Evolutionary conservation across 2,888 invertebrate genomes (phyloP).

Genomic region (Stenotaenia linearis): DNA sequence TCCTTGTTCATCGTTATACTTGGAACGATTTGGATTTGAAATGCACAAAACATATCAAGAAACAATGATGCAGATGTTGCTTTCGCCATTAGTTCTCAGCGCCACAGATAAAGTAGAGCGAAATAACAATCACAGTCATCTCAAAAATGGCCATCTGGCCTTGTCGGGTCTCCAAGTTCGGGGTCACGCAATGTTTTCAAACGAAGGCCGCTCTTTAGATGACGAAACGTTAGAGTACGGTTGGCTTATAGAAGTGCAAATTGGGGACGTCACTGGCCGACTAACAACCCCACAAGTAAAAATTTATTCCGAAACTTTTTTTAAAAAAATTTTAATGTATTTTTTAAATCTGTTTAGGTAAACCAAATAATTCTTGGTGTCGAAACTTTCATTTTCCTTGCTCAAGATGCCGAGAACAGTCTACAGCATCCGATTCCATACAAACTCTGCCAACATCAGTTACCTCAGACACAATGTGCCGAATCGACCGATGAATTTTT

Average conservation of each 20-base stretch:
- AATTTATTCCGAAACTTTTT: no score
- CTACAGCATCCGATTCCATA: conserved; percentile 71
- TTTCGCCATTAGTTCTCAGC: conserved; percentile 74
- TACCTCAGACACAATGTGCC: conserved; percentile 60
- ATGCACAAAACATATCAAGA: conserved; percentile 91
- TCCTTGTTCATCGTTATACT: conserved; percentile 79
- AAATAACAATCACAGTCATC: conserved; percentile 53
- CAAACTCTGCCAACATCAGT: conserved; percentile 51
- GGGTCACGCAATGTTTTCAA: conserved; percentile 95
- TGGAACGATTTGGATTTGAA: conserved; percentile 92
- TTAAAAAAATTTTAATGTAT: no score
- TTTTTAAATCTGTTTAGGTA: conserved; percentile 53
- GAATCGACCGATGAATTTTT: conserved; percentile 47
- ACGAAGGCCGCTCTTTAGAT: conserved; percentile 78
- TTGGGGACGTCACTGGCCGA: conserved; percentile 72
- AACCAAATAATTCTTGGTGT: conserved; percentile 80
- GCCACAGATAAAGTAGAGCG: conserved; percentile 45
- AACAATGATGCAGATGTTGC: conserved; percentile 75
- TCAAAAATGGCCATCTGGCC: conserved; percentile 78
- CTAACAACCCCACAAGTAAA: conserved; percentile 74
- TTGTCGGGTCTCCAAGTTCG: conserved; percentile 69
- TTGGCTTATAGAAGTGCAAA: conserved; percentile 90
- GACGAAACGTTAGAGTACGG: conserved; percentile 95
- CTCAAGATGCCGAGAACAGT: conserved; percentile 83
- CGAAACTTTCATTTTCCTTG: conserved; percentile 79